phyloP scores from a whole-genome alignment of 2,797 vertebrate species.

The Macroramphosus scolopax region DNA sequence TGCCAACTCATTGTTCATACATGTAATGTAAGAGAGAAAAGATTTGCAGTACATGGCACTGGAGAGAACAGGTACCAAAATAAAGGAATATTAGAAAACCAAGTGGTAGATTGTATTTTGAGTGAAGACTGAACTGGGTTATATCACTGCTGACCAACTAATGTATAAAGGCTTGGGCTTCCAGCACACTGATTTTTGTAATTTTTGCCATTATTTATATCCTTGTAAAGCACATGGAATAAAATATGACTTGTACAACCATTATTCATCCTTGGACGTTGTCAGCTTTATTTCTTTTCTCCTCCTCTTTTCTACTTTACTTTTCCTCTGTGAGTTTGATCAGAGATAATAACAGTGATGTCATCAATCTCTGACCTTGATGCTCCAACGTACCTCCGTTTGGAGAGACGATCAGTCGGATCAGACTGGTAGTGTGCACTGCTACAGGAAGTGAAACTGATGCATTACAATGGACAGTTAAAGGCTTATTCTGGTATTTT shows the following conservation, averaged over 20 bases:
- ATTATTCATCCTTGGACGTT: too few relatives aligned
- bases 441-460: too few relatives aligned
- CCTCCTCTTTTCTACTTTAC: too few relatives aligned
- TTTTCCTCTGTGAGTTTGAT: too few relatives aligned
- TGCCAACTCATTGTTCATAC: conserved; percentile 97
- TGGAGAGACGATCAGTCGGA: too few relatives aligned
- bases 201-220: conserved; percentile 99
- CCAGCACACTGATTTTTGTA: conserved; percentile 98
- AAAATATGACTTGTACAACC: conserved; percentile 95
- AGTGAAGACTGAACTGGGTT: conserved; percentile 70
- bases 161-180: conserved; percentile 99
- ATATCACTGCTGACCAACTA: conserved; percentile 88
- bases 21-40: conserved; percentile 87
- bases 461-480: too few relatives aligned
- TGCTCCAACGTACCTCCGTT: too few relatives aligned
- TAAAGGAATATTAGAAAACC: conserved; percentile 53
- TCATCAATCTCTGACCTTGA: too few relatives aligned
- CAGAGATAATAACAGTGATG: too few relatives aligned
- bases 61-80: conserved; percentile 90
- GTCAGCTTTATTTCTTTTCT: too few relatives aligned
- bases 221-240: conserved; percentile 98
- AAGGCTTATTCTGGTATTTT: too few relatives aligned
- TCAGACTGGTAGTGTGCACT: too few relatives aligned
- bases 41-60: conserved; percentile 80
- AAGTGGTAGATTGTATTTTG: conserved; percentile 78